Percentiles rank a stretch among this genome's conserved stretches.
Evolutionary conservation across 2,888 invertebrate genomes (phyloP).

Genomic region (Stramonita haemastoma): DNA sequence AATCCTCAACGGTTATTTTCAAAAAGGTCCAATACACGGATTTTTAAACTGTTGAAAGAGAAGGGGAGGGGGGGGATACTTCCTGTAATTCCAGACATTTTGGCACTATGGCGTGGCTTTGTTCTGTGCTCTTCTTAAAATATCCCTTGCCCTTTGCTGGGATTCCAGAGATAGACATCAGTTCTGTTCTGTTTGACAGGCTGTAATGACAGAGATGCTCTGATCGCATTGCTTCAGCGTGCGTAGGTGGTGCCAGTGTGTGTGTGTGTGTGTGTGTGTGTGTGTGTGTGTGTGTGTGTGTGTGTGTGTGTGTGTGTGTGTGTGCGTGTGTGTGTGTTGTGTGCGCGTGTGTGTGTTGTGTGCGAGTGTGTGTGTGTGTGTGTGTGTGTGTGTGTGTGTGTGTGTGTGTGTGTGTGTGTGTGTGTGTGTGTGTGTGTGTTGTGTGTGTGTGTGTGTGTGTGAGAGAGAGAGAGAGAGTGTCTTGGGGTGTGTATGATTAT

Average conservation of each 20-base stretch:
- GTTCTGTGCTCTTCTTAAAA: too few species aligned
- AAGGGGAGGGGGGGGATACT: too few species aligned
- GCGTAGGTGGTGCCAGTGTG: too few species aligned
- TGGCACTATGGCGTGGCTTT: too few species aligned
- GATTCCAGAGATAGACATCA: background rate
- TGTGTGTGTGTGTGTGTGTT: background rate
- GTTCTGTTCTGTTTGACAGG: background rate
- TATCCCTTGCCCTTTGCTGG: too few species aligned
- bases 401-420: background rate
- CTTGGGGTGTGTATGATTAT: background rate
- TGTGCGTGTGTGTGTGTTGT: background rate
- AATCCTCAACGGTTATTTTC: too few species aligned
- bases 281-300: background rate
- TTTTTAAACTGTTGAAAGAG: too few species aligned
- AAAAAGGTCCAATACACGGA: too few species aligned
- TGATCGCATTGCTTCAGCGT: too few species aligned
- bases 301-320: constrained; percentile 3
- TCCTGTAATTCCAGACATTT: too few species aligned
- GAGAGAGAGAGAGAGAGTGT: background rate
- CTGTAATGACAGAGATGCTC: background rate
- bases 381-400: constrained; percentile 9
- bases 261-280: too few species aligned
- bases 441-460: background rate
- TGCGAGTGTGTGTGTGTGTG: background rate
- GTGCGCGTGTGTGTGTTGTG: too few species aligned